A percentile compares a stretch with the other conserved stretches of the same genome.
Conservation (phyloP, 2,888 invertebrate genomes). For the Elysia crispata region DNA sequence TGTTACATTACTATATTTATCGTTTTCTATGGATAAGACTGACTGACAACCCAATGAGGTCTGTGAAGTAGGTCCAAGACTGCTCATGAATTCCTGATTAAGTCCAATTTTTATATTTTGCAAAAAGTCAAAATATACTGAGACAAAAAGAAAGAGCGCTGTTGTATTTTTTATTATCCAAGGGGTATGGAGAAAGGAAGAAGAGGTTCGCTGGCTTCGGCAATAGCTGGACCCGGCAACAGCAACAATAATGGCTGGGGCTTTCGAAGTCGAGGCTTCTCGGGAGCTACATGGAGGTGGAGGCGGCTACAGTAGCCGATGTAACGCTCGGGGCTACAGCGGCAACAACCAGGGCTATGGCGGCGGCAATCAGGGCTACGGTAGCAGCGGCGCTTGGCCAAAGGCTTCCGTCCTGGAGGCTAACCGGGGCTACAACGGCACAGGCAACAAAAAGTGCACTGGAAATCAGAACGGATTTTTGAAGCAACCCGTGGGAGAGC, state of each 20-base stretch:
- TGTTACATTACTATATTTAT: too few species aligned
- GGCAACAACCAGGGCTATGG: too few species aligned
- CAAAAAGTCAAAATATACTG: neutral
- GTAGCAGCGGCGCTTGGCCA: too few species aligned
- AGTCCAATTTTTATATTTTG: neutral
- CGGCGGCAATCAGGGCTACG: too few species aligned
- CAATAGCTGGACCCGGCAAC: neutral
- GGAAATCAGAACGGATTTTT: neutral
- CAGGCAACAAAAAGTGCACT: neutral
- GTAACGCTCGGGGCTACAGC: neutral
- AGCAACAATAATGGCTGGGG: too few species aligned
- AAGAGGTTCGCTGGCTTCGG: conserved; percentile 5
- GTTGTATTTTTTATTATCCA: neutral
- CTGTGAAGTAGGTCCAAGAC: neutral
- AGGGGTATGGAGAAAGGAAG: neutral
- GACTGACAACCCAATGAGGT: neutral
- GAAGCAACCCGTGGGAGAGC: conserved; percentile 10
- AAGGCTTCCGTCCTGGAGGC: too few species aligned
- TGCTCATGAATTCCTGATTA: neutral
- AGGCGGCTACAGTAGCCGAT: neutral
- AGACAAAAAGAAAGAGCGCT: neutral
- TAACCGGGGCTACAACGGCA: neutral
- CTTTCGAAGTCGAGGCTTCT: too few species aligned
- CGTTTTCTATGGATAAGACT: neutral
- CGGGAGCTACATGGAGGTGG: too few species aligned